Evolutionary conservation across 1,140 invertebrate genomes (phyloP).

Genomic region (Aphidius ervi): DNA sequence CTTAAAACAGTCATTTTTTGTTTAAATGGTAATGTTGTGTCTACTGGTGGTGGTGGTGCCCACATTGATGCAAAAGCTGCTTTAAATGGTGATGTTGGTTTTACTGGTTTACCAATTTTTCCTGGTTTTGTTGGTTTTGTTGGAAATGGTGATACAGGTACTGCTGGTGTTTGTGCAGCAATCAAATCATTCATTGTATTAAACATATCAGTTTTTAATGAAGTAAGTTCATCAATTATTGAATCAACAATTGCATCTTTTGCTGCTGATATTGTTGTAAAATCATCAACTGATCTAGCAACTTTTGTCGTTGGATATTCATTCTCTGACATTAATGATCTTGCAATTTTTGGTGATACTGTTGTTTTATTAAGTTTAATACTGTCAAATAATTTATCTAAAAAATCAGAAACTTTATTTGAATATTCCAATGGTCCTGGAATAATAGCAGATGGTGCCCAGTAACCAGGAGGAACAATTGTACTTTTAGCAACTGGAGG

Average conservation of each 20-base stretch:
- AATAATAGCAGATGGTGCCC: conserved; percentile 39
- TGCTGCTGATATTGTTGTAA: conserved; percentile 35
- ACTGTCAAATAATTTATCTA: conserved; percentile 43
- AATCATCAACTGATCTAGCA: conserved; percentile 36
- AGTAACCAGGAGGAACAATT: conserved; percentile 44
- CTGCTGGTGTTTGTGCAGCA: conserved; percentile 30
- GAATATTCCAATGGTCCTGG: conserved; percentile 41
- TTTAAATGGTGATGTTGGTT: conserved; percentile 23
- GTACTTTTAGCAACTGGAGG: conserved; percentile 36
- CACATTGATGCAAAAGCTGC: conserved; percentile 31
- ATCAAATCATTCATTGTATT: conserved; percentile 41
- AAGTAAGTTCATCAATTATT: conserved; percentile 40
- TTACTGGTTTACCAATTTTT: conserved; percentile 28
- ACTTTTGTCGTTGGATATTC: conserved; percentile 24
- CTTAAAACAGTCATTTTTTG: conserved; percentile 43
- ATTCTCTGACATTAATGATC: conserved; percentile 28
- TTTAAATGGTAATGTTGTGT: conserved; percentile 39
- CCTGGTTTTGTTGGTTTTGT: conserved; percentile 31
- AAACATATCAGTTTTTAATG: conserved; percentile 43
- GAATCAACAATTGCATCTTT: conserved; percentile 43
- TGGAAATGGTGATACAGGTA: conserved; percentile 10
- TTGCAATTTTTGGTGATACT: conserved; percentile 17
- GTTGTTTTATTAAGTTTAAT: conserved; percentile 36
- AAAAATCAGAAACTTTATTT: conserved; percentile 39
- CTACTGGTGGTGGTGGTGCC: conserved; percentile 26